phyloP scores from a whole-genome alignment of 2,113 vertebrate species.

The Cyprinus carpio region DNA sequence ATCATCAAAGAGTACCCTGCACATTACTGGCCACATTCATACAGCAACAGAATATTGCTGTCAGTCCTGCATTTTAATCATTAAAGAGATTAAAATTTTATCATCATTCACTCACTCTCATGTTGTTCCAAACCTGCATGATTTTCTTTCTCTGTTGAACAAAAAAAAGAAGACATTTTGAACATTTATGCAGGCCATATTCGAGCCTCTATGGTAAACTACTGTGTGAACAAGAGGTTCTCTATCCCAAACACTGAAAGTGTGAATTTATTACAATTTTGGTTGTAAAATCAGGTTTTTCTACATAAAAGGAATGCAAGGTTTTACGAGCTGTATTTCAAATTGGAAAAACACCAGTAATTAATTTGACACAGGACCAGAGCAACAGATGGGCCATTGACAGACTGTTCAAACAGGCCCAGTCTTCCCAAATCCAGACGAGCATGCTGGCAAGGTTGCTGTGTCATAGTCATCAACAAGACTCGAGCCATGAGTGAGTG shows the following conservation, averaged over 20 bases:
- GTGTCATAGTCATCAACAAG: constrained; percentile 8
- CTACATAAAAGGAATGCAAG: background rate
- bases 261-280: background rate
- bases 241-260: too few species aligned
- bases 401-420: constrained; percentile 52
- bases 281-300: background rate
- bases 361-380: constrained; percentile 29
- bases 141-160: too few species aligned
- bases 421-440: background rate
- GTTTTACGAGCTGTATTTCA: background rate
- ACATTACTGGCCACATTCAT: background rate
- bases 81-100: too few species aligned
- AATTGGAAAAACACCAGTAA: background rate
- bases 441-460: constrained; percentile 14
- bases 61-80: too few species aligned
- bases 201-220: too few species aligned
- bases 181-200: too few species aligned
- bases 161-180: too few species aligned
- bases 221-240: too few species aligned
- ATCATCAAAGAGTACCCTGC: background rate
- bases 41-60: too few species aligned
- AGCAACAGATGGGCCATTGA: constrained; percentile 51
- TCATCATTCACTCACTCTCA: too few species aligned
- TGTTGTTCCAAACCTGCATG: too few species aligned
- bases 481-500: constrained; percentile 9